Evolutionary conservation across 2,113 vertebrate genomes (phyloP).

Genomic region (Chaetodon trifascialis): DNA sequence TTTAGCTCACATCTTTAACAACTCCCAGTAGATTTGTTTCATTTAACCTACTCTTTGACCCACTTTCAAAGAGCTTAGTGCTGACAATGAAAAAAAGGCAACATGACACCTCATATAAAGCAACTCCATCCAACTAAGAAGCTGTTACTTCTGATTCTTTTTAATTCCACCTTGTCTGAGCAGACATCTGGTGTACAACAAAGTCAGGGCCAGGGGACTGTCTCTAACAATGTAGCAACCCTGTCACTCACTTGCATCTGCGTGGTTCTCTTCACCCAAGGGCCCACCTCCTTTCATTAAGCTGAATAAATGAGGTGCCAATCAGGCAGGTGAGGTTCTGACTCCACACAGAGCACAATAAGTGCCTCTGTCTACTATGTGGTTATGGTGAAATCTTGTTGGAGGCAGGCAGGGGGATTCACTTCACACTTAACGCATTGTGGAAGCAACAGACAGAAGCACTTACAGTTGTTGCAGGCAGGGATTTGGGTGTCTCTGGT

Average conservation of each 20-base stretch:
- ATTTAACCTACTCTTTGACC: slow-evolving; percentile 70
- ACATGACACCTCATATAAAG: slow-evolving; percentile 42
- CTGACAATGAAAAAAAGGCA: slow-evolving; percentile 55
- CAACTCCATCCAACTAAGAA: slow-evolving; percentile 27
- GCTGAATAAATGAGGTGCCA: slow-evolving; percentile 75
- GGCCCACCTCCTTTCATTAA: slow-evolving; percentile 70
- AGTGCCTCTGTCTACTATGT: slow-evolving; percentile 42
- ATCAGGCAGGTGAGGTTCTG: slow-evolving; percentile 55
- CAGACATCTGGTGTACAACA: slow-evolving; percentile 46
- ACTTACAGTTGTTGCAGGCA: slow-evolving; percentile 32
- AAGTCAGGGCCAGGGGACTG: slow-evolving; percentile 57
- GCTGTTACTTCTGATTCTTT: slow-evolving; percentile 33
- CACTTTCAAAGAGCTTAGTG: slow-evolving; percentile 61
- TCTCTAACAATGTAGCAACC: slow-evolving; percentile 55
- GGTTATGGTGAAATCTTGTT: slow-evolving; percentile 52
- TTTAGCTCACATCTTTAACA: slow-evolving; percentile 39
- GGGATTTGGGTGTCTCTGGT: slow-evolving; percentile 46
- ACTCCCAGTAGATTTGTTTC: slow-evolving; percentile 44
- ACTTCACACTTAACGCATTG: slow-evolving; percentile 47
- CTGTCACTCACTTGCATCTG: slow-evolving; percentile 57
- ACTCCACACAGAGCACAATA: slow-evolving; percentile 47
- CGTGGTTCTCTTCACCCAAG: slow-evolving; percentile 45
- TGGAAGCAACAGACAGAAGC: slow-evolving; percentile 51
- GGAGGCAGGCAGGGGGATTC: slow-evolving; percentile 46
- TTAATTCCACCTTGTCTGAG: slow-evolving; percentile 56